Conservation (phyloP, 2,888 invertebrate species). For the Meloe dianella region DNA sequence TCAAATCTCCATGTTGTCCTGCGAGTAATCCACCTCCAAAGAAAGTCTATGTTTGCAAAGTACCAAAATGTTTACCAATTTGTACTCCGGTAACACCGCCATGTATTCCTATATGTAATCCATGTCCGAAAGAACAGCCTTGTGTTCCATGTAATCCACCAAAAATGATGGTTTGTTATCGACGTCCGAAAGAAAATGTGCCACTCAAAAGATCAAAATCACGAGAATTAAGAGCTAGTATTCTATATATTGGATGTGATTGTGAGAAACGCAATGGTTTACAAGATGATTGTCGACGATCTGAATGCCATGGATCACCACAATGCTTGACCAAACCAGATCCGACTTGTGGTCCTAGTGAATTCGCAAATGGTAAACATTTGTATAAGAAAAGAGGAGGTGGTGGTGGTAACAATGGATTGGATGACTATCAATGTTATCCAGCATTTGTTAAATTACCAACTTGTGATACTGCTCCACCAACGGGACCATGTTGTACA, state of each 20-base stretch:
- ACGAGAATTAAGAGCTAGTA: constrained; percentile 63
- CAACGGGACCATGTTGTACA: constrained; percentile 27
- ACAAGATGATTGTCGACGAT: constrained; percentile 65
- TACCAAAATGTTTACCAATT: constrained; percentile 58
- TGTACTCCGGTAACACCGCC: constrained; percentile 60
- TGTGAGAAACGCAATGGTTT: constrained; percentile 66
- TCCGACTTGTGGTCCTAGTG: constrained; percentile 60
- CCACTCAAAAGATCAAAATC: constrained; percentile 59
- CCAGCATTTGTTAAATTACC: constrained; percentile 49
- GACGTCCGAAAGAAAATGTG: constrained; percentile 53
- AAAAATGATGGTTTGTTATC: constrained; percentile 65
- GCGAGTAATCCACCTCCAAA: no score
- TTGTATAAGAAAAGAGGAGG: constrained; percentile 38
- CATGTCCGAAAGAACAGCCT: constrained; percentile 63
- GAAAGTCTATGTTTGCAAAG: constrained; percentile 56
- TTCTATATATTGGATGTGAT: constrained; percentile 64
- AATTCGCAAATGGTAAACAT: constrained; percentile 52
- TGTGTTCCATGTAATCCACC: constrained; percentile 66
- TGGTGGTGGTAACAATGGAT: constrained; percentile 14
- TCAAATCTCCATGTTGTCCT: constrained; percentile 23
- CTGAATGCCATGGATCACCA: constrained; percentile 61
- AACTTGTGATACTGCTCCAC: constrained; percentile 37
- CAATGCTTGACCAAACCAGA: constrained; percentile 59
- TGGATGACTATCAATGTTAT: constrained; percentile 53
- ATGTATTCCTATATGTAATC: constrained; percentile 61